Evolutionary conservation across 2,113 vertebrate genomes (phyloP), one percentile per base, ranked within the genome.

Genomic region (Aythya baeri): DNA sequence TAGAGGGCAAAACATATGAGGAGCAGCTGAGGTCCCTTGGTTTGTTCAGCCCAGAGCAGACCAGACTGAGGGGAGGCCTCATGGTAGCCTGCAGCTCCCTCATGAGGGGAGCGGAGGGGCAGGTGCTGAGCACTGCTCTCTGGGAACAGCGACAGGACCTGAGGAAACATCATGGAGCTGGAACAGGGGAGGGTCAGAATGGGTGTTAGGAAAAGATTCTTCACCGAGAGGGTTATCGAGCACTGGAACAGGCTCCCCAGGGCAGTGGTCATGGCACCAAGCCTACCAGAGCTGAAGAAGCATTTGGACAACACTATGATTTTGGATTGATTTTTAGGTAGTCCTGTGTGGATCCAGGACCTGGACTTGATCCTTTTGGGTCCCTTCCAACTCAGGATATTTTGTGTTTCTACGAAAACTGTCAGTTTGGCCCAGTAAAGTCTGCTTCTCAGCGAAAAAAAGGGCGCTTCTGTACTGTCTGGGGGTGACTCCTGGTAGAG

Each of bases 351-450:
- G 46, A 49, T 20, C 20, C 38, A 27, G 36, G 36, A 65, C 36
- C 18, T 41, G 26, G 36, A 65, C 26, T 41, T 17, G 38, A 41
- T 41, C 26, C 26, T 65, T 65, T 25, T 52, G 38, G 62, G 17
- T 41, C 23, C 26, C 11, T 17, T 41, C 22, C 62, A 18, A 65
- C 5, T 20, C 62, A 29, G 62, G 26, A 65, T 57, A 29, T 65
- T 65, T 17, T 41, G 27, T 29, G 36, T 29, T 41, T 41, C 26
- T 65, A 41, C 29, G 36, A 29, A 86, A 86, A 0, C 2, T 72
- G 54, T 13, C 26, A 55, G 15, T 73, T 1, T 38, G 11, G 17
- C 17, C 26, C 29, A 0, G 1, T 27, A 62, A 65, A 27, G 4
- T 57, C 38, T 46, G 16, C 31, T 91, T 80, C 44, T 46, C 12